Evolutionary conservation across 2,888 invertebrate genomes (phyloP).

Genomic region (Parnassius orleans): DNA sequence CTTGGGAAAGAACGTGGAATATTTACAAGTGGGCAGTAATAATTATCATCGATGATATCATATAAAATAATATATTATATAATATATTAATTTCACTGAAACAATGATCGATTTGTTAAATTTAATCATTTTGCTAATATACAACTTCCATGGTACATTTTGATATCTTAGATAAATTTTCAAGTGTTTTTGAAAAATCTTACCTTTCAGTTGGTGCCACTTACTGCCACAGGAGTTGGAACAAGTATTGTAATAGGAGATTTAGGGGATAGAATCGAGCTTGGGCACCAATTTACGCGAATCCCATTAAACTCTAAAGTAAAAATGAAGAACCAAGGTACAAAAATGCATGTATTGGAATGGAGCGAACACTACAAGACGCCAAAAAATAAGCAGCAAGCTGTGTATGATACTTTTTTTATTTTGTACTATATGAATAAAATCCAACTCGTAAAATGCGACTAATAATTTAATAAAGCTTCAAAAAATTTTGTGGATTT

Average conservation of each 20-base stretch:
- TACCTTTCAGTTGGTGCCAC: slow-evolving; percentile 55
- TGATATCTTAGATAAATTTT: no score
- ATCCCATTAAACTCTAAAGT: slow-evolving; percentile 64
- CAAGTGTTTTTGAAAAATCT: background rate
- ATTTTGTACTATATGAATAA: background rate
- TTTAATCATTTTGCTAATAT: no score
- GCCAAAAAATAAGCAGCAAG: slow-evolving; percentile 57
- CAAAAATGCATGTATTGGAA: slow-evolving; percentile 71
- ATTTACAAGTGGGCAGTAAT: no score
- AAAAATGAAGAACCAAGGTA: slow-evolving; percentile 79
- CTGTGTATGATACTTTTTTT: slow-evolving; percentile 46
- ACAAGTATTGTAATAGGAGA: slow-evolving; percentile 84
- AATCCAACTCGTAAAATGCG: no score
- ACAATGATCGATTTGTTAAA: no score
- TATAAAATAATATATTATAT: no score
- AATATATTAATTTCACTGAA: no score
- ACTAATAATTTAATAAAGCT: no score
- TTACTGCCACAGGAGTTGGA: slow-evolving; percentile 83
- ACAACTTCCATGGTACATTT: no score
- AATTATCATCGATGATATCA: no score
- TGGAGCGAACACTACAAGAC: slow-evolving; percentile 74
- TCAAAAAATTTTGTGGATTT: no score
- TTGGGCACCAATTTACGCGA: slow-evolving; percentile 84
- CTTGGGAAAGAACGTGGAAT: no score
- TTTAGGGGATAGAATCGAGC: slow-evolving; percentile 77